A percentile compares a stretch with the other conserved stretches of the same genome.
These are phyloP conservation scores for Pheosia gnoma DNA, from an alignment of 2,888 invertebrate genomes.

Conservation along the genomic window DNA sequence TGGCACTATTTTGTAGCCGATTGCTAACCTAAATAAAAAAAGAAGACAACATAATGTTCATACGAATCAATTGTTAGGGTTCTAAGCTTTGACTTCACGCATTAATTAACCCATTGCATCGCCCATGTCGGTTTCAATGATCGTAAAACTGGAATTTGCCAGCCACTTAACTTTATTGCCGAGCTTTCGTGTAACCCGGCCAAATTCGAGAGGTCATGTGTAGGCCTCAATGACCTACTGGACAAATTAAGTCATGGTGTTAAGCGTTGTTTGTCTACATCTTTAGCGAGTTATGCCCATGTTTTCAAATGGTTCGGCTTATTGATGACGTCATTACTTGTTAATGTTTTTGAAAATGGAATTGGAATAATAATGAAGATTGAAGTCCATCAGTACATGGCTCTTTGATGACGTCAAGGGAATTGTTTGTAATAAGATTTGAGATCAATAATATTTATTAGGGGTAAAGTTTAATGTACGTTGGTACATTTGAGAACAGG, in stretches of 20 bases:
- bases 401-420: too few species aligned
- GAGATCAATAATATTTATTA: too few species aligned
- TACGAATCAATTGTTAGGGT: not conserved
- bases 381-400: too few species aligned
- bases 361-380: not conserved
- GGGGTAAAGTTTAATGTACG: too few species aligned
- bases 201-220: conserved; percentile 13
- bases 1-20: too few species aligned
- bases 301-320: not conserved
- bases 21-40: too few species aligned
- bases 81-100: conserved; percentile 3
- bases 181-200: conserved; percentile 14
- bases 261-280: not conserved
- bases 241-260: conserved; percentile 13
- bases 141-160: conserved; percentile 29
- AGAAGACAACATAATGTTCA: too few species aligned
- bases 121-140: conserved; percentile 20
- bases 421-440: too few species aligned
- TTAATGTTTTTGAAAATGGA: not conserved
- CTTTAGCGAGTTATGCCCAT: not conserved
- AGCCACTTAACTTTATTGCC: conserved; percentile 26
- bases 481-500: too few species aligned
- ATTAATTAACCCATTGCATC: conserved; percentile 15
- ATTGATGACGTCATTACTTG: not conserved
- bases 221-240: conserved; percentile 15